A percentile compares a stretch with the other conserved stretches of the same genome.
Evolutionary conservation across 2,888 invertebrate species (phyloP).

Genomic region (Prionchulus punctatus): DNA sequence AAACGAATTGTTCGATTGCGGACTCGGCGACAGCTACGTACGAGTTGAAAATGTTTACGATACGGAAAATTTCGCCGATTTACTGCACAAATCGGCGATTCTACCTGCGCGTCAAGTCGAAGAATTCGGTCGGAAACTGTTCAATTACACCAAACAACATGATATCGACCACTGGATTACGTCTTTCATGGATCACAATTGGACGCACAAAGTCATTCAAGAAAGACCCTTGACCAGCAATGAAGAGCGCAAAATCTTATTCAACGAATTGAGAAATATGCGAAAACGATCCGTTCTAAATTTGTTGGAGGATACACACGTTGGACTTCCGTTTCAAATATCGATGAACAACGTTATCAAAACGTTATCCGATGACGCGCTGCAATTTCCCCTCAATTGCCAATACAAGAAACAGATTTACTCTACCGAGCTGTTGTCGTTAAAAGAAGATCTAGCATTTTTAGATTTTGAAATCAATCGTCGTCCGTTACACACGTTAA

Average conservation of each 20-base stretch:
- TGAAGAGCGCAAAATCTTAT: no score
- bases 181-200: slow-evolving; percentile 1
- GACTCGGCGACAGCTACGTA: slow-evolving; percentile 6
- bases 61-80: slow-evolving; percentile 66
- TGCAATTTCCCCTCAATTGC: not conserved
- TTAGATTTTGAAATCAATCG: not conserved
- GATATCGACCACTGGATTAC: slow-evolving; percentile 6
- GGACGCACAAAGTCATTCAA: slow-evolving; percentile 4
- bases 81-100: slow-evolving; percentile 64
- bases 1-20: slow-evolving; percentile 7
- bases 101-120: slow-evolving; percentile 66
- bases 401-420: not conserved
- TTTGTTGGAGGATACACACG: not conserved
- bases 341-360: not conserved
- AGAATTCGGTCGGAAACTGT: slow-evolving; percentile 12
- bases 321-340: not conserved
- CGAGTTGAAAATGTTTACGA: slow-evolving; percentile 65
- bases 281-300: no score
- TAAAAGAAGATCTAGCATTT: not conserved
- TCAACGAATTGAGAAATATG: not conserved
- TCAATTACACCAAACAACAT: slow-evolving; percentile 8
- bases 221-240: no score
- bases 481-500: not conserved
- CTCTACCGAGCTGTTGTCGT: no score
- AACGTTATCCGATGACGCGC: not conserved